Base-by-base conservation (phyloP, 2,888 invertebrate genomes). In the Lingula anatina region DNA sequence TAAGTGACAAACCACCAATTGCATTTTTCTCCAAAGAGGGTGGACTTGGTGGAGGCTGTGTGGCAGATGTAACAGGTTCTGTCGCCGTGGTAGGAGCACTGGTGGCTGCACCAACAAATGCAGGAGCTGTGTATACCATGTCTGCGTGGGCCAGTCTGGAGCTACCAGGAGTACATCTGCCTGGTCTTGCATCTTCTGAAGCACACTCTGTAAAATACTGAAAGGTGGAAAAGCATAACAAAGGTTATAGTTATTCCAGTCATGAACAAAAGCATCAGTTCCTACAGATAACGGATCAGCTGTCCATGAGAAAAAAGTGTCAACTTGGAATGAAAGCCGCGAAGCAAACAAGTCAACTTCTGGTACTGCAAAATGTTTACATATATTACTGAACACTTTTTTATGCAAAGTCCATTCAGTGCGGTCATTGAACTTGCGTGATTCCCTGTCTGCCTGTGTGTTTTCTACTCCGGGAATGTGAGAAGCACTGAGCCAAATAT, bases 291-390 rank as follows among this genome's bases (percentile, higher is more conserved):
- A 5, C 4, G 53, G 51, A 25, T 56, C 49, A 20, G 51, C 41
- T 25, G 45, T 43, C 40, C 37, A 54, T 23, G 49, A 26, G 43
- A 49, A 35, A 46, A 45, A 54, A 21, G 15, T 20, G 12, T n/a
- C 5, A 18, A 49, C 20, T 40, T 56, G 48, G 3, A 38, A 12
- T 47, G 53, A 51, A 26, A 55, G 38, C 25, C 55, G 26, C n/a
- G 52, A 49, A 18, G 52, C 52, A 50, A 55, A 55, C 4, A 55
- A 12, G 28, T 55, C 50, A 27, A 50, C 50, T 27, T 26, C 25
- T 21, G 47, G 46, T 15, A n/a, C 20, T 3, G 9, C 12, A 39
- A 23, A 45, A 5, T 21, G 2, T 4, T 35, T 9, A 36, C 42
- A 36, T 26, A 45, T 41, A 12, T 44, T 31, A 4, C 25, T 5